Percentiles rank a stretch among this genome's conserved stretches.
Conservation (phyloP, 2,797 vertebrate species). For the Melanotaenia parkinsoni region DNA sequence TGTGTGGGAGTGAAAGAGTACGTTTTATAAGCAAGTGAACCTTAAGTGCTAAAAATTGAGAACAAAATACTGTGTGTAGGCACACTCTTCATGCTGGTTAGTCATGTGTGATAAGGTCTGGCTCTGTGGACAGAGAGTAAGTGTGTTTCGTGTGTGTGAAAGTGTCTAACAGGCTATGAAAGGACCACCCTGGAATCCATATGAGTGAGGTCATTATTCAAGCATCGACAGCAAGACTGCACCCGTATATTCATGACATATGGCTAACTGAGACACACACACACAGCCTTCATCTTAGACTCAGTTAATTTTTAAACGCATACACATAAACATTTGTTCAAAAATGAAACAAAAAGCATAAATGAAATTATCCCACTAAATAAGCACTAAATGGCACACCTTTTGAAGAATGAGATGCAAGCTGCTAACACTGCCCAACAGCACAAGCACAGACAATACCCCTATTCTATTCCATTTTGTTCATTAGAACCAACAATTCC, state of each 20-base stretch:
- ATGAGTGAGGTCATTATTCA: conserved; percentile 71
- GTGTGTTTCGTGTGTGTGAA: conserved; percentile 36
- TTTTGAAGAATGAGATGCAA: not conserved
- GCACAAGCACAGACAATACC: not conserved
- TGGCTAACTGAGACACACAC: conserved; percentile 30
- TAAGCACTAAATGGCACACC: not conserved
- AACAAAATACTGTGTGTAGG: conserved; percentile 66
- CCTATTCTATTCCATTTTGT: not conserved
- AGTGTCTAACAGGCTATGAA: conserved; percentile 47
- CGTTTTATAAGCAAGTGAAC: conserved; percentile 10
- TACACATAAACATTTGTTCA: not conserved
- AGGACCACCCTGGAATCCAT: conserved; percentile 74
- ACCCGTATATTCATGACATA: conserved; percentile 34
- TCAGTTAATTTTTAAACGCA: not conserved
- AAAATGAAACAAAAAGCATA: not conserved
- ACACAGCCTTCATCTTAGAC: not conserved
- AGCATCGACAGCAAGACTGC: conserved; percentile 35
- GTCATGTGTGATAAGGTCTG: conserved; percentile 66
- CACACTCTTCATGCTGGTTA: conserved; percentile 63
- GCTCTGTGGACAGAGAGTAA: conserved; percentile 29
- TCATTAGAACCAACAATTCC: not conserved
- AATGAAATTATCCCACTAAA: not conserved
- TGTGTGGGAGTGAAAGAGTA: conserved; percentile 14
- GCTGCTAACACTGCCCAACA: not conserved
- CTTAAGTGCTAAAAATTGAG: conserved; percentile 31